A percentile compares a stretch with the other conserved stretches of the same genome.
These are phyloP conservation scores for Battus philenor DNA, from an alignment of 1,140 invertebrate genomes.

Conservation along the genomic window DNA sequence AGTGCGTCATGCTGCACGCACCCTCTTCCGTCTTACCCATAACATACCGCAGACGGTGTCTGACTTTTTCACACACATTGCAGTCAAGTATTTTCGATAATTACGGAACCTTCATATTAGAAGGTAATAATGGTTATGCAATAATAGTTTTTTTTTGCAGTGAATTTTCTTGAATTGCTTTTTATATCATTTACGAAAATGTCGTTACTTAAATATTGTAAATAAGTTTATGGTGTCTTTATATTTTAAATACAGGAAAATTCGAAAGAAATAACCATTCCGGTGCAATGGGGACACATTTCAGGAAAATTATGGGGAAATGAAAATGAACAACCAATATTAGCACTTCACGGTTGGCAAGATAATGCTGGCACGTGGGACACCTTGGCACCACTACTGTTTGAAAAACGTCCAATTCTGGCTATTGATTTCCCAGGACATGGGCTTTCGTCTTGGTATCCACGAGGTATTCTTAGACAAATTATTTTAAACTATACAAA, in stretches of 20 bases:
- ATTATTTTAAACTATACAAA: neutral
- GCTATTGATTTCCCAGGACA: constrained; percentile 85
- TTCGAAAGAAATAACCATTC: constrained; percentile 80
- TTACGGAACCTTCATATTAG: too few species aligned
- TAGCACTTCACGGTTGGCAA: constrained; percentile 86
- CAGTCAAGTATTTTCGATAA: too few species aligned
- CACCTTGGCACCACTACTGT: constrained; percentile 79
- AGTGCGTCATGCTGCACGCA: too few species aligned
- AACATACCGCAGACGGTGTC: too few species aligned
- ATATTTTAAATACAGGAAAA: constrained; percentile 28
- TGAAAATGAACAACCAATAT: constrained; percentile 78
- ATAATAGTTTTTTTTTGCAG: too few species aligned
- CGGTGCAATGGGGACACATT: constrained; percentile 81
- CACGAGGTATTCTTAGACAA: constrained; percentile 60
- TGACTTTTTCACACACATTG: too few species aligned
- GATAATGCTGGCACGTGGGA: constrained; percentile 87
- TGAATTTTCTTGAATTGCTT: too few species aligned
- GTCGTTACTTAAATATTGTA: too few species aligned
- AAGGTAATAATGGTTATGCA: too few species aligned
- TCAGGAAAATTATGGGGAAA: constrained; percentile 83
- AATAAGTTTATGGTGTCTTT: too few species aligned
- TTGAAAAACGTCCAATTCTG: constrained; percentile 77
- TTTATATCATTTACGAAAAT: too few species aligned
- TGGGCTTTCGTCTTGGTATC: constrained; percentile 82
- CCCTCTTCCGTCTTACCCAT: too few species aligned